These are phyloP conservation scores for Colaptes auratus DNA, from an alignment of 2,113 vertebrate species.

Conservation along the genomic window DNA sequence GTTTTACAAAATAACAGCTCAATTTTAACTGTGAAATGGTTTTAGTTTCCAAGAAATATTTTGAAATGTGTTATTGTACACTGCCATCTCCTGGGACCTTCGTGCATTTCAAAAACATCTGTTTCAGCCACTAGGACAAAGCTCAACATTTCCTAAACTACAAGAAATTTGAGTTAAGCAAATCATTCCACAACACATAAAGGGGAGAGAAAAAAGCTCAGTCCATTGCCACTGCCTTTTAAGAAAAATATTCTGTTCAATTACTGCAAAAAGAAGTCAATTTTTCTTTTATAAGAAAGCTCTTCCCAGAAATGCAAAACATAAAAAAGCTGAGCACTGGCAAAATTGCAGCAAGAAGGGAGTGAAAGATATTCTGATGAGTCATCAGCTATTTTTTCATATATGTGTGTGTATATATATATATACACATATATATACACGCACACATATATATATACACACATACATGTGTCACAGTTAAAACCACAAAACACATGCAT, in stretches of 20 bases:
- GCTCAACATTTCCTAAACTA: neutral
- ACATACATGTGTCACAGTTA: neutral
- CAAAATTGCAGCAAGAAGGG: neutral
- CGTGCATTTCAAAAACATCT: slow-evolving; percentile 31
- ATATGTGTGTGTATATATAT: too few species aligned
- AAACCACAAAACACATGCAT: neutral
- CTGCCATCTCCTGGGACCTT: slow-evolving; percentile 53
- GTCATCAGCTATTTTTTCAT: neutral
- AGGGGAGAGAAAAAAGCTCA: neutral
- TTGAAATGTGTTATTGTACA: slow-evolving; percentile 37
- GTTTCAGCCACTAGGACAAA: neutral
- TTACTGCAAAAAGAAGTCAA: neutral
- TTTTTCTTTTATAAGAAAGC: neutral
- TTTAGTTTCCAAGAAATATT: slow-evolving; percentile 10
- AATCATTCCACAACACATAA: neutral
- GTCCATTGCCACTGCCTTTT: neutral
- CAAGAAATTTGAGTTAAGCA: neutral
- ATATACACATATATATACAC: neutral
- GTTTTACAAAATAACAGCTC: neutral
- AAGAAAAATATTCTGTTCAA: neutral
- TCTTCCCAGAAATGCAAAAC: neutral
- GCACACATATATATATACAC: neutral
- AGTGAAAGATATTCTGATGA: neutral
- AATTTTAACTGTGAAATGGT: slow-evolving; percentile 15
- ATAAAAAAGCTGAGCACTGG: neutral